Evolutionary conservation across 2,888 invertebrate species (phyloP), one percentile per base, ranked within the genome.

Genomic region (Ametastegia equiseti): DNA sequence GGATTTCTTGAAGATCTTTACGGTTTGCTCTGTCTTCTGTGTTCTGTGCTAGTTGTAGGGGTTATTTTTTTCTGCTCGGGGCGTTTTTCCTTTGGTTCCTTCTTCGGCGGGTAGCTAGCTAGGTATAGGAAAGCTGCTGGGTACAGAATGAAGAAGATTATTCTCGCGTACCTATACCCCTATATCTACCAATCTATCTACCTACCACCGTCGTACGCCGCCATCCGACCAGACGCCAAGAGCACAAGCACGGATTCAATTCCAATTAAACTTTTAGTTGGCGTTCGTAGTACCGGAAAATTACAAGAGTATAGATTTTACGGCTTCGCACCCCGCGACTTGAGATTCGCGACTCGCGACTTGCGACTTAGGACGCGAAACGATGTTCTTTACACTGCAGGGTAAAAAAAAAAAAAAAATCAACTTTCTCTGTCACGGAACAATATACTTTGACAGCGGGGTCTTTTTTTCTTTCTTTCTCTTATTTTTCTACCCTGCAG

Each of bases 231-330:
- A 45, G 71, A 71, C 71, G 50, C 75, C 54, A 75, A 54, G 19
- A 75, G 75, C 50, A 36, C 71, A 19, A 54, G 78, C 78, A 78
- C 78, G 78, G 78, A 78, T 78, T 78, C 78, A 78, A 78, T 78
- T 78, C 78, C 60, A 78, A 78, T 78, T 78, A 78, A 78, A 78
- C 78, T 78, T 78, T 78, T 78, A 78, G 78, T 60, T 60, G 78
- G 78, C 57, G 78, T 78, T 78, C 78, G 78, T 42, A 78, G 42
- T 42, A 63, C 60, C 78, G 78, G 60, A 78, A 78, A 78, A 78
- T 78, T 60, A 78, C 78, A 78, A 78, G 78, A 78, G 78, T 78
- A 78, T 78, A 78, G 78, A 78, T 78, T 78, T 78, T 78, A 60
- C 78, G 78, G 42, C 57, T 78, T 78, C 63, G 57, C 78, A 78